These are phyloP conservation scores for Lingula anatina DNA, from an alignment of 2,888 invertebrate genomes.

Conservation along the genomic window DNA sequence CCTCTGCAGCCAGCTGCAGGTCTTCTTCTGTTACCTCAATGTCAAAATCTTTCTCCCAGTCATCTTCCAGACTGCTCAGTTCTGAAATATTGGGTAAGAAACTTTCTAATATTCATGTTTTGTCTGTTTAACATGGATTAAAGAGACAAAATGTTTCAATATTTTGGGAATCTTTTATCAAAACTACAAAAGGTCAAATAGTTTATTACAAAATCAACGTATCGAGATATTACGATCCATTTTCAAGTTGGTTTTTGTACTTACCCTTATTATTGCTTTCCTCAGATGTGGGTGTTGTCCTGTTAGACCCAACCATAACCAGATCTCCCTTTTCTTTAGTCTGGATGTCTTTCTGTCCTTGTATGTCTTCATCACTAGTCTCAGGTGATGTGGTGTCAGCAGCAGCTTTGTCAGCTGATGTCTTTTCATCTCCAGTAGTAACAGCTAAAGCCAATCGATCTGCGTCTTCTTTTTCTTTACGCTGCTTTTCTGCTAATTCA, in stretches of 20 bases:
- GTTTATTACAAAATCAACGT: too few relatives aligned
- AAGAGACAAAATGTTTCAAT: too few relatives aligned
- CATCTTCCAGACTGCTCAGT: constrained; percentile 35
- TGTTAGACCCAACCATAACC: constrained; percentile 38
- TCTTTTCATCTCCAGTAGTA: not conserved
- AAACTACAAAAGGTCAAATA: too few relatives aligned
- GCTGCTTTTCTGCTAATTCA: not conserved
- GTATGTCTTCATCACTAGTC: not conserved
- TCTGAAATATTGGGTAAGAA: too few relatives aligned
- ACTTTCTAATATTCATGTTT: too few relatives aligned
- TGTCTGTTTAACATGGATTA: too few relatives aligned
- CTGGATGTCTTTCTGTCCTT: constrained; percentile 17
- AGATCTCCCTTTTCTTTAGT: constrained; percentile 38
- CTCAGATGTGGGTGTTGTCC: constrained; percentile 27
- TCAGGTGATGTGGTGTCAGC: not conserved
- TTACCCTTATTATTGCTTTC: constrained; percentile 30
- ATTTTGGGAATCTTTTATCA: too few relatives aligned
- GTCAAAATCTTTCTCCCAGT: constrained; percentile 51
- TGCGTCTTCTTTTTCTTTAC: constrained; percentile 6
- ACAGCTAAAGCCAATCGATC: not conserved
- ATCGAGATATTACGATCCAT: too few relatives aligned
- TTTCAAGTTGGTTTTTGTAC: too few relatives aligned
- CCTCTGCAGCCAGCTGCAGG: constrained; percentile 34
- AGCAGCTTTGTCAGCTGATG: not conserved
- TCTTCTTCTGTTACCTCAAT: constrained; percentile 45